Percentiles rank a stretch among this genome's conserved stretches.
phyloP scores from a whole-genome alignment of 2,797 vertebrate genomes.

The Novumbra hubbsi region DNA sequence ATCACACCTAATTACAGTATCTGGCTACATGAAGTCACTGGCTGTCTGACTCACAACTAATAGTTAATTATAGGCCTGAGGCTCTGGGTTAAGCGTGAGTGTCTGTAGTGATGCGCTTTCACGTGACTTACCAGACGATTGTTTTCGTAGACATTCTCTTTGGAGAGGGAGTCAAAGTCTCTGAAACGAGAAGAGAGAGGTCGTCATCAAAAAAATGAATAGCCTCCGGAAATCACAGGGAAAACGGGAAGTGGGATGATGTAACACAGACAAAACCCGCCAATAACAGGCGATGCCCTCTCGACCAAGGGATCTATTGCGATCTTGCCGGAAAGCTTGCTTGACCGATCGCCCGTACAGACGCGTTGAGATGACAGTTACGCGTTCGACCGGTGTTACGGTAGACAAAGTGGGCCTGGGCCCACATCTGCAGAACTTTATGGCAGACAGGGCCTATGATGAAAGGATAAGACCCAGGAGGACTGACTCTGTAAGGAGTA shows the following conservation, averaged over 20 bases:
- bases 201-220: neutral
- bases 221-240: neutral
- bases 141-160: slow-evolving; percentile 95
- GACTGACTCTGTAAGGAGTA: slow-evolving; percentile 60
- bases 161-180: slow-evolving; percentile 91
- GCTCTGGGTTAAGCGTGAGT: neutral
- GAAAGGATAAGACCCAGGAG: slow-evolving; percentile 41
- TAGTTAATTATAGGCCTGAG: slow-evolving; percentile 8
- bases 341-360: slow-evolving; percentile 28
- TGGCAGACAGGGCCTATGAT: slow-evolving; percentile 20
- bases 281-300: neutral
- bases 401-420: neutral
- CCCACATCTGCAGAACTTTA: slow-evolving; percentile 24
- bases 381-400: neutral
- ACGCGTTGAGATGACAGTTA: neutral
- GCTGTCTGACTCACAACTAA: neutral
- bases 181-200: slow-evolving; percentile 66
- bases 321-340: neutral
- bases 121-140: slow-evolving; percentile 88
- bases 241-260: neutral
- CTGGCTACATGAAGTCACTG: neutral
- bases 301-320: fast-evolving
- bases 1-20: slow-evolving; percentile 16
- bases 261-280: no score
- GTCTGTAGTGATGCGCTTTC: neutral